Conservation (phyloP, 2,888 invertebrate genomes). For the Bombylius major region DNA sequence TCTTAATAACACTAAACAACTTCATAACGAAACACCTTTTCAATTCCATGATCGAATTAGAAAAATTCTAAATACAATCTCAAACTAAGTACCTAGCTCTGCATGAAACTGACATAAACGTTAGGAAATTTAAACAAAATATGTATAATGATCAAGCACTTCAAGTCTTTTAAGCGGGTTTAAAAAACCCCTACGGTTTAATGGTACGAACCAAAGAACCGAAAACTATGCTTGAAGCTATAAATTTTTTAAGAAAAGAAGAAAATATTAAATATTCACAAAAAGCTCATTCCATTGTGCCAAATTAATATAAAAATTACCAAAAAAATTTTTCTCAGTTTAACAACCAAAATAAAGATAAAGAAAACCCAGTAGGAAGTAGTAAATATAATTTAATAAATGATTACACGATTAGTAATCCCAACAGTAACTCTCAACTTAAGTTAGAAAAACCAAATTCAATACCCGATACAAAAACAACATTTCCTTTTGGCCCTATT, state of each 20-base stretch:
- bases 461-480: too few relatives aligned
- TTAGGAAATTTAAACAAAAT: slow-evolving; percentile 6
- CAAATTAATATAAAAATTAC: slow-evolving; percentile 4
- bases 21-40: slow-evolving; percentile 8
- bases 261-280: slow-evolving; percentile 3
- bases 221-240: neutral
- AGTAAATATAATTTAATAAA: too few relatives aligned
- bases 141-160: slow-evolving; percentile 5
- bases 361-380: too few relatives aligned
- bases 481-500: too few relatives aligned
- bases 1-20: slow-evolving; percentile 1
- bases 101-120: neutral
- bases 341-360: too few relatives aligned
- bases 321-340: neutral
- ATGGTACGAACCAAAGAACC: slow-evolving; percentile 3
- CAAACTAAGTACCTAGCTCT: slow-evolving; percentile 3
- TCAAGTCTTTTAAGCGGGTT: slow-evolving; percentile 2
- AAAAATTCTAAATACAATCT: slow-evolving; percentile 5
- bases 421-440: too few relatives aligned
- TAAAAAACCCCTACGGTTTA: slow-evolving; percentile 2
- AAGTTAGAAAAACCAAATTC: too few relatives aligned
- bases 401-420: too few relatives aligned
- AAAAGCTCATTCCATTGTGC: neutral
- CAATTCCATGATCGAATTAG: slow-evolving; percentile 3
- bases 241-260: slow-evolving; percentile 4